Base-by-base conservation (phyloP, 2,797 vertebrate species). In the Cynopterus sphinx region DNA sequence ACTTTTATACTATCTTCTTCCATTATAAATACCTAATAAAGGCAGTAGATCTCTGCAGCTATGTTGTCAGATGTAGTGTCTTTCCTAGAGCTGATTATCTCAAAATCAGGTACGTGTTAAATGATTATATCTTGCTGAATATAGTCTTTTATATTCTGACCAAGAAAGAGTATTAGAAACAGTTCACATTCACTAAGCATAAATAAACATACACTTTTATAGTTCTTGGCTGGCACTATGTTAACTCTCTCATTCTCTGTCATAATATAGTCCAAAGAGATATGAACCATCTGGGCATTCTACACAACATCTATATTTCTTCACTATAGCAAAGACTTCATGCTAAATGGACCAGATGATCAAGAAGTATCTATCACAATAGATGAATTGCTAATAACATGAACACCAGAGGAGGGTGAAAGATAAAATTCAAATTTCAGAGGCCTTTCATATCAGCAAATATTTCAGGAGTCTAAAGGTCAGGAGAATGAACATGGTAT, bases 341-440 rank as follows among this genome's bases (percentile, higher is more conserved):
- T 36, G 55, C 49, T 78, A 59, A 90, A 31, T 88, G n/a, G 28
- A 51, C 65, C 71, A 96, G 82, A 83, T 88, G 70, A 94, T 78
- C 63, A 84, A 11, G 57, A 94, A 77, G 7, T 39, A 51, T 83
- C 53, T 91, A 51, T 78, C 39, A 51, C n/a, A 33, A 78, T 41
- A 63, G 49, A 91, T 83, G 77, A 31, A 71, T 41, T 51, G 39
- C 28, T 84, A 65, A 77, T 55, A 78, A 59, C 65, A 31, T 46
- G 9, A 4, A 49, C 13, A 57, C 39, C 10, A 36, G 43, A 78
- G 8, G 43, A 78, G 13, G 49, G 46, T 71, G 19, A 33, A 77
- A 57, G 17, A 67, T 33, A 65, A 73, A 49, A 24, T 33, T 77
- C 22, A 67, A 57, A 71, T 31, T 71, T 65, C 16, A 49, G 65